Conservation (phyloP, 2,113 vertebrate genomes). For the Lutjanus erythropterus region DNA sequence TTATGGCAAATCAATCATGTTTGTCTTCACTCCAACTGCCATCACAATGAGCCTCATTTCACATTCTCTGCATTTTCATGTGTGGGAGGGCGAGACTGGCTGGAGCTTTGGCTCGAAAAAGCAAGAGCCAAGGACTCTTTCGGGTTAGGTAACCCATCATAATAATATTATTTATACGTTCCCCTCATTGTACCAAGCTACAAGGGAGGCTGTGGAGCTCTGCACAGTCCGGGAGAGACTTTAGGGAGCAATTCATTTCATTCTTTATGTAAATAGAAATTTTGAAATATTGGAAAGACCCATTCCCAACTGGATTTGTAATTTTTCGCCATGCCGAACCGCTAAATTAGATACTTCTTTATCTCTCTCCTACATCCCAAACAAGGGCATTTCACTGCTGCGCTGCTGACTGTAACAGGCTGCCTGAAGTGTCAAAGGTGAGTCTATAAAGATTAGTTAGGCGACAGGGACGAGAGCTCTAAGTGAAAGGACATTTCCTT, state of each 20-base stretch:
- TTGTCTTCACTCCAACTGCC: constrained; percentile 71
- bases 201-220: constrained; percentile 44
- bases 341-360: constrained; percentile 39
- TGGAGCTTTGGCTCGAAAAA: constrained; percentile 62
- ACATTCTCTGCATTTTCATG: constrained; percentile 80
- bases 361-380: constrained; percentile 52
- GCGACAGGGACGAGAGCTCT: constrained; percentile 66
- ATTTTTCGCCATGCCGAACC: not conserved
- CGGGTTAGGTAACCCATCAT: constrained; percentile 71
- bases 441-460: constrained; percentile 77
- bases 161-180: constrained; percentile 75
- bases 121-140: constrained; percentile 60
- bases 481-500: constrained; percentile 75
- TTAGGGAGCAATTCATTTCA: constrained; percentile 64
- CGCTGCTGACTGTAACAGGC: constrained; percentile 50
- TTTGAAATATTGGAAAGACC: constrained; percentile 50
- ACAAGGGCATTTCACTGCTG: constrained; percentile 50
- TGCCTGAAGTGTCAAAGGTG: constrained; percentile 76
- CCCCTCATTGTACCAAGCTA: constrained; percentile 61
- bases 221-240: constrained; percentile 46
- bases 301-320: constrained; percentile 8
- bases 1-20: constrained; percentile 79
- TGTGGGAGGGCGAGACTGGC: constrained; percentile 69
- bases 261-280: constrained; percentile 67
- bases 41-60: constrained; percentile 72